Conservation (phyloP, 2,888 invertebrate genomes). For the Nomada ferruginata region DNA sequence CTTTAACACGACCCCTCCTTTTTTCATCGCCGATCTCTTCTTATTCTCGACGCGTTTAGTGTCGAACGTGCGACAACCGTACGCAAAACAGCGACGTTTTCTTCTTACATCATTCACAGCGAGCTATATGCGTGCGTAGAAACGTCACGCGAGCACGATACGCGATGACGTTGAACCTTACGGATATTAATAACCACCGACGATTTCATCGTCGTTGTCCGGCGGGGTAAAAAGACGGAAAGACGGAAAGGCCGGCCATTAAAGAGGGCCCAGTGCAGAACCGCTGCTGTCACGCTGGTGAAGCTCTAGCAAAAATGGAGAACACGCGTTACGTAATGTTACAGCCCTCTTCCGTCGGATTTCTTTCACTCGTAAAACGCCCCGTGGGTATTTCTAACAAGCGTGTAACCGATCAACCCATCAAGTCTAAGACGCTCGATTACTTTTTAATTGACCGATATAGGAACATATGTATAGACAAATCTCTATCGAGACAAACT, state of each 20-base stretch:
- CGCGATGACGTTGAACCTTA: slow-evolving; percentile 60
- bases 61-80: background rate
- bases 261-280: background rate
- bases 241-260: background rate
- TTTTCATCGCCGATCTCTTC: background rate
- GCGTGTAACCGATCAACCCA: background rate
- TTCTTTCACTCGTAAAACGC: slow-evolving; percentile 19
- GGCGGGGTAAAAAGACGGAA: slow-evolving; percentile 38
- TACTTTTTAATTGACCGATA: background rate
- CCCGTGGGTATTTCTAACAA: slow-evolving; percentile 5
- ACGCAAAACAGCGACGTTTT: slow-evolving; percentile 24
- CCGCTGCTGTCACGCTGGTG: background rate
- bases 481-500: background rate
- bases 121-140: slow-evolving; percentile 32
- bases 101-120: slow-evolving; percentile 55
- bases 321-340: slow-evolving; percentile 29
- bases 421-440: background rate
- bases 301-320: slow-evolving; percentile 5
- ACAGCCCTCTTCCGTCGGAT: background rate
- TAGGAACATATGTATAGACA: too few relatives aligned
- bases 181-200: slow-evolving; percentile 57
- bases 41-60: slow-evolving; percentile 7
- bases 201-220: slow-evolving; percentile 29
- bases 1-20: background rate
- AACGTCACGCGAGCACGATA: slow-evolving; percentile 52